A percentile compares a stretch with the other conserved stretches of the same genome.
These are phyloP conservation scores for Rousettus leschenaultii DNA, from an alignment of 2,113 vertebrate species.

Conservation along the genomic window DNA sequence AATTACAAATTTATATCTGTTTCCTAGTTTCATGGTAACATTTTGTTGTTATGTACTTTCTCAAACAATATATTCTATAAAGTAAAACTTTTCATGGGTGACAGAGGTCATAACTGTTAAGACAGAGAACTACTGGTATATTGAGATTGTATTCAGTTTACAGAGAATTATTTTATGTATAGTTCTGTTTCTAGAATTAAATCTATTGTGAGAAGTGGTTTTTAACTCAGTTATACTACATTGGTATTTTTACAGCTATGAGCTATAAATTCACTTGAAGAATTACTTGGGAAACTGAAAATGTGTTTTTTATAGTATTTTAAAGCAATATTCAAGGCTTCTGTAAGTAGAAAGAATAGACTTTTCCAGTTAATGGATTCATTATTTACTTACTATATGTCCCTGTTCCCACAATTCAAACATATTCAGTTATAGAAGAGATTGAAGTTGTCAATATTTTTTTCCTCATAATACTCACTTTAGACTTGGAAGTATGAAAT, in stretches of 20 bases:
- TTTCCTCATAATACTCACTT: background rate
- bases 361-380: background rate
- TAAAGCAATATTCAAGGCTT: background rate
- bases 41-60: background rate
- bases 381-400: background rate
- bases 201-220: background rate
- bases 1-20: background rate
- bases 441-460: background rate
- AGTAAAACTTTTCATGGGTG: background rate
- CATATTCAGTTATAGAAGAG: background rate
- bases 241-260: background rate
- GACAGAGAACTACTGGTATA: background rate
- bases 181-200: background rate
- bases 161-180: background rate
- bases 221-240: background rate
- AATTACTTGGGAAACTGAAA: background rate
- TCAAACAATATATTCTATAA: background rate
- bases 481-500: background rate
- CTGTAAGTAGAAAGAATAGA: background rate
- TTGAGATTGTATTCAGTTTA: background rate
- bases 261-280: background rate
- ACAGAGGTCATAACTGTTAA: background rate
- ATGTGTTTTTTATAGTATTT: background rate
- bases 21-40: background rate
- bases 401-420: background rate